Evolutionary conservation across 2,888 invertebrate genomes (phyloP).

Genomic region (Blera fallax): DNA sequence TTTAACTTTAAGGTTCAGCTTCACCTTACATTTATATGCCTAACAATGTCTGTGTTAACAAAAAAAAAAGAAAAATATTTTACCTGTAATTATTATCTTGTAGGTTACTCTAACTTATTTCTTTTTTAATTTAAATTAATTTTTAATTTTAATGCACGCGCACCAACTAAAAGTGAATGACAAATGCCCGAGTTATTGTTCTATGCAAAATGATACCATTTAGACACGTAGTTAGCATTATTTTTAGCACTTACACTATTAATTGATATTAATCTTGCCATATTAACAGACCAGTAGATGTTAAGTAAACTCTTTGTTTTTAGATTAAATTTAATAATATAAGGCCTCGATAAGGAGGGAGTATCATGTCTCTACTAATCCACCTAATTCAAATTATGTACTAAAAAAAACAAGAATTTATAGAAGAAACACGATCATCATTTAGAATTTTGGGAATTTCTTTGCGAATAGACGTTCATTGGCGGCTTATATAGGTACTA

Average conservation of each 20-base stretch:
- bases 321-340: conserved; percentile 5
- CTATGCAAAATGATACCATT: conserved; percentile 20
- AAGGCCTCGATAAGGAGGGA: neutral
- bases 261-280: conserved; percentile 81
- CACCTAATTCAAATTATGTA: conserved; percentile 36
- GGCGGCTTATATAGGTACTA: conserved; percentile 15
- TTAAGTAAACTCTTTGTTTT: conserved; percentile 28
- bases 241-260: conserved; percentile 56
- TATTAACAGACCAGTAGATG: conserved; percentile 78
- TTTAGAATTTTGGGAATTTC: conserved; percentile 73
- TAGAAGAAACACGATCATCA: neutral
- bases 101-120: conserved; percentile 66
- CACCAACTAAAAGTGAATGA: neutral
- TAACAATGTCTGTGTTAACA: conserved; percentile 72
- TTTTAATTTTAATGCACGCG: conserved; percentile 5
- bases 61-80: conserved; percentile 33
- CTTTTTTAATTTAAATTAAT: conserved; percentile 31
- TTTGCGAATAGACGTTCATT: conserved; percentile 80
- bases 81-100: conserved; percentile 33
- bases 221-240: conserved; percentile 43
- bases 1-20: conserved; percentile 63
- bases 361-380: conserved; percentile 19
- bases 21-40: conserved; percentile 62
- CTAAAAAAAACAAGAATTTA: conserved; percentile 28
- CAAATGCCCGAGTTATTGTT: neutral